Evolutionary conservation across 2,888 invertebrate species (phyloP), one percentile per base, ranked within the genome.

Genomic region (Polylopha cassiicola): DNA sequence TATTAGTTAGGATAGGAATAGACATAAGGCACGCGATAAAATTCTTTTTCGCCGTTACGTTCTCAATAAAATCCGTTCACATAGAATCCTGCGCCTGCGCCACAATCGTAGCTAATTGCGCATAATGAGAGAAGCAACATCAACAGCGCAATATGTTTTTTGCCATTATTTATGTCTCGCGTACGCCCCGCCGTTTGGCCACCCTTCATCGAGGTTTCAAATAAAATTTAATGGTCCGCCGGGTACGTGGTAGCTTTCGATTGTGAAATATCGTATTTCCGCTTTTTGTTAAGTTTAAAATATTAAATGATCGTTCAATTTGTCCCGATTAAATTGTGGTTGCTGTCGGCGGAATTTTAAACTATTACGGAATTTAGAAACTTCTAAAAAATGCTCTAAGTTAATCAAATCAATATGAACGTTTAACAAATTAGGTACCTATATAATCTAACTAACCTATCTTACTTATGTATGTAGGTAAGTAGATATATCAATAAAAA

Each of bases 71-170:
- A 76, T 76, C 80, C 72, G 79, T 81, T 84, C 84, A 75, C 81
- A 84, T 74, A 65, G 58, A 53, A 63, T 64, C n/a, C n/a, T n/a
- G 41, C 36, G 39, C 54, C 54, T 53, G 64, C 75, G 80, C 78
- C 81, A 84, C 85, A 85, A 84, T 84, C 74, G 79, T 69, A 72
- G 73, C 84, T 85, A 84, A 85, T 85, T 85, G 84, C 82, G 81
- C 82, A 82, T 85, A 85, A 85, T 85, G 84, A 84, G 82, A 58
- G 51, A 54, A 65, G 68, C 74, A 76, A 78, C 75, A 75, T n/a
- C n/a, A n/a, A n/a, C n/a, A 70, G 73, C 64, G 75, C 78, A 82
- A 80, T 84, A 77, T 75, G 82, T 76, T 85, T 82, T 84, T 79
- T 74, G 65, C 64, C 52, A 77, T 81, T 82, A 84, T 84, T 81